Base-by-base conservation (phyloP, 2,113 vertebrate species). In the Callithrix jacchus region DNA sequence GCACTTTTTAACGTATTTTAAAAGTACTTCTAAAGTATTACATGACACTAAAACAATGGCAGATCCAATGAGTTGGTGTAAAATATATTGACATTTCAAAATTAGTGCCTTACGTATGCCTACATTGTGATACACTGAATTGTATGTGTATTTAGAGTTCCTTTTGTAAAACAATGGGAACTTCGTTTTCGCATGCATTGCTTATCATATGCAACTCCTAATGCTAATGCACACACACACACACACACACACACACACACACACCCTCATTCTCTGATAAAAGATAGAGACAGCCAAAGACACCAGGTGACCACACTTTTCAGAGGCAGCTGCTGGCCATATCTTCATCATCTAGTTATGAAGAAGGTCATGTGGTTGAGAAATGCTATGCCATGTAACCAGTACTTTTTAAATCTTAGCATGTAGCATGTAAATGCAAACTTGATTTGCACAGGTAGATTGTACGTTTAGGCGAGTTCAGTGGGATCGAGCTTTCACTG, bases 381-480 rank as follows among this genome's bases (percentile, higher is more conserved):
- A 30, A 0, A 4, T 0, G 0, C 71, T 23, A 35, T 2, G 18
- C n/a, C 1, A 20, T 11, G 71, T 71, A 25, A 54, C 40, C 88
- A 70, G 49, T 37, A 23, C 45, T n/a, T 84, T 2, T 0, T n/a
- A 80, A 85, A 91, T n/a, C 70, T 16, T 45, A 2, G 82, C 11
- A 4, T 2, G 14, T 0, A 30, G 25, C 25, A 1, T 8, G 76
- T 2, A 16, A 89, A 94, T 93, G 88, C 25, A 21, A 2, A 37
- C 32, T 6, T 8, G 30, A 64, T 95, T 52, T 88, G 85, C 88
- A 91, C 95, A 74, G 74, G 96, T 81, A 40, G 42, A 93, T 47
- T 84, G 97, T 94, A 74, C 91, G 68, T 89, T 58, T 68, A 56
- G 93, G 96, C 56, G 96, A 90, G 96, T 97, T 98, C 90, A 25